These are phyloP conservation scores for Macrosteles quadrilineatus DNA, from an alignment of 1,140 invertebrate species.

Conservation along the genomic window DNA sequence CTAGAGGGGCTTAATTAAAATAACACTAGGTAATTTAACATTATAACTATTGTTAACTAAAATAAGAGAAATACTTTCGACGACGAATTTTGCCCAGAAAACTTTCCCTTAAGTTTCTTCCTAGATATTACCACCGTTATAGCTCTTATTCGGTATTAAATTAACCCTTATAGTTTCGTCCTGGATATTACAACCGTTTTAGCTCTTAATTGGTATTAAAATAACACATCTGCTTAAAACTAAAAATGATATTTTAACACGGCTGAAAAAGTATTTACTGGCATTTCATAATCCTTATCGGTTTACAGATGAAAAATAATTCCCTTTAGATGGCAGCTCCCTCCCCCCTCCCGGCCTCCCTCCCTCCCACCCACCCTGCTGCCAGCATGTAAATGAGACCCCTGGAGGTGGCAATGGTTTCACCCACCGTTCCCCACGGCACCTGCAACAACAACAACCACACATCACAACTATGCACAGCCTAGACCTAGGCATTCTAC, in stretches of 20 bases:
- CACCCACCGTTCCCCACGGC: conserved; percentile 58
- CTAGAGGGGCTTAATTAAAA: not conserved
- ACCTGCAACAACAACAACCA: conserved; percentile 38
- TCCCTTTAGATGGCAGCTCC: conserved; percentile 44
- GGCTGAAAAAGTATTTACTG: not conserved
- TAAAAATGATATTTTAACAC: not conserved
- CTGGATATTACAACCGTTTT: not conserved
- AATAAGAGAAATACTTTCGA: conserved; percentile 1
- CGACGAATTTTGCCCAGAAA: conserved; percentile 21
- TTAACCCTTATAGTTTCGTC: not conserved
- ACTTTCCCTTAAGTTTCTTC: not conserved
- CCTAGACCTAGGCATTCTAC: too few species aligned
- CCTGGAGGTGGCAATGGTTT: conserved; percentile 58
- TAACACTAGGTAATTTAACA: conserved; percentile 15
- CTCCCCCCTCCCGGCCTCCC: conserved; percentile 47
- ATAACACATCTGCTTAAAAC: not conserved
- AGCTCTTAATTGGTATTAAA: not conserved
- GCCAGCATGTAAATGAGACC: conserved; percentile 3
- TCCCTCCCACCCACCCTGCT: conserved; percentile 47
- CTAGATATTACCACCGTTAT: not conserved
- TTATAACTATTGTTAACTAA: conserved; percentile 26
- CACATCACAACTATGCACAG: too few species aligned
- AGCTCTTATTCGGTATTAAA: not conserved
- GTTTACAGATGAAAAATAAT: conserved; percentile 20
- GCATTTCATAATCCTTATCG: not conserved